Base-by-base conservation (phyloP, 2,113 vertebrate genomes). In the Edolisoma coerulescens region DNA sequence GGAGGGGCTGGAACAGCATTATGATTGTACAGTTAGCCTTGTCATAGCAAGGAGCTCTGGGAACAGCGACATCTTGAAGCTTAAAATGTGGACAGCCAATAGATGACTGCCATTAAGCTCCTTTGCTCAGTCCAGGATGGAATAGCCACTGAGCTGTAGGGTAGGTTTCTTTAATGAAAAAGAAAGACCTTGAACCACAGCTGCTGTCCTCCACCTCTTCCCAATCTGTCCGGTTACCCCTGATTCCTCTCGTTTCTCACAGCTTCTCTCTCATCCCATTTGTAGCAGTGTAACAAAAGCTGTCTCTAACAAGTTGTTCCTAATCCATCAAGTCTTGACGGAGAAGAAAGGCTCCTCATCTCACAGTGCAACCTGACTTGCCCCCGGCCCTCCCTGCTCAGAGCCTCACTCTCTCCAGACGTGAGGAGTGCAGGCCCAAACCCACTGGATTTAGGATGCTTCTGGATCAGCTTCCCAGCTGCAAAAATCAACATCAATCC, bases 61-160 rank as follows among this genome's bases (percentile, higher is more conserved):
- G 96, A 97, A 95, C 93, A 96, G 87, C 78, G 64, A 91, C 87
- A 91, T 97, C 95, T 89, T 70, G 80, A 95, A 94, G 94, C 86
- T 95, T 89, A 67, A 93, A 95, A 92, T 42, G 89, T 52, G 61
- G 78, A 85, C 80, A 87, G 95, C 84, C 98, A 98, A 98, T 97
- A 94, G 97, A 98, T 98, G 97, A 95, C 84, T 95, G 84, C 90
- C 97, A 98, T 98, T 98, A 98, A 95, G 71, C 74, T 91, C 82
- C 95, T 96, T 86, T 96, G 92, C 96, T 96, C 97, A 27, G 52
- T 93, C 78, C 75, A 65, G 82, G 94, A 89, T 64, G 84, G 47
- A 87, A 53, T 8, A 88, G 88, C 75, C 19, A 53, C 69, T 65
- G 80, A 96, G 74, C 79, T 90, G 32, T 44, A 88, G 78, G 89